Base-by-base conservation (phyloP, 1,140 invertebrate genomes). In the Choristoneura fumiferana region DNA sequence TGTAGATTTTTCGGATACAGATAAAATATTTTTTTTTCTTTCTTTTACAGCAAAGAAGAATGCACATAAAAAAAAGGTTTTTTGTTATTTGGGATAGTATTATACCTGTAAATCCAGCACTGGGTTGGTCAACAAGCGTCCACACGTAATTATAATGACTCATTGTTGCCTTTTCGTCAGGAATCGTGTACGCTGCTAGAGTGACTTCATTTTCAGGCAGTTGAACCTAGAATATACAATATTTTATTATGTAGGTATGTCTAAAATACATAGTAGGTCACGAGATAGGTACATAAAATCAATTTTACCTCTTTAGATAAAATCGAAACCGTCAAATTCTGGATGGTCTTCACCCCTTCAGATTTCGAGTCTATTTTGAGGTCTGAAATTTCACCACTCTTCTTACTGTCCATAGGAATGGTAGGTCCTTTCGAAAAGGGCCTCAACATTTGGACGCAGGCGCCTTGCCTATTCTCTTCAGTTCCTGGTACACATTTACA, bases 91-190 rank as follows among this genome's bases (percentile, higher is more conserved):
- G 22, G 15, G 29, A 45, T 8, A 34, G 1, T 35, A 10, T 60
- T 13, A 65, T 76, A 88, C 91, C 91, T 73, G 91, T 92, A 81
- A 91, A 91, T 49, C 95, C 94, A 15, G 93, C 93, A 69, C 95
- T 94, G 0, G 96, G 96, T 75, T 96, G 93, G 57, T 94, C 93
- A 34, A 98, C 90, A 9, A 98, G 89, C 15, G 93, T 95, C 97
- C 97, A 98, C 14, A 94, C 93, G 89, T 97, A 98, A 65, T 94
- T 94, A 78, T 97, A 98, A 78, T 94, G 94, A 52, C 93, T 92
- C 61, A 91, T 92, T 76, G 92, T 93, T 18, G 91, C 89, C 60
- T 93, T 91, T 73, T 95, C 94, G 66, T 94, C 92, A 36, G 96
- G 95, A 13, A 96, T 91, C 4, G 94, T 95, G 74, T 94, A 96